Evolutionary conservation across 2,797 vertebrate species (phyloP).

Genomic region (Psittacula echo): DNA sequence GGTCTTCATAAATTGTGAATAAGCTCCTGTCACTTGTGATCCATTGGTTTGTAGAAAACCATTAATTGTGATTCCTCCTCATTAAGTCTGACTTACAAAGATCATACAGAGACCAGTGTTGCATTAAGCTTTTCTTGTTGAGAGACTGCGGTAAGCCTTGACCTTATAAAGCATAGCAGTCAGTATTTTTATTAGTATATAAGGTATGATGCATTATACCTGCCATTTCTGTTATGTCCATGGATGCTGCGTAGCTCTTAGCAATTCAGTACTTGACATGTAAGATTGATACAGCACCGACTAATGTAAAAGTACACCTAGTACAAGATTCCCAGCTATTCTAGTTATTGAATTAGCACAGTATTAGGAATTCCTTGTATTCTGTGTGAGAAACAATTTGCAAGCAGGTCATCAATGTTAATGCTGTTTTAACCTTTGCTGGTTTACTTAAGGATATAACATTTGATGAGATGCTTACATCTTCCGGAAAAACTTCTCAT

Average conservation of each 20-base stretch:
- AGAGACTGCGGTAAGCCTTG: not conserved
- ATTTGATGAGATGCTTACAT: not conserved
- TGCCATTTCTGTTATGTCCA: not conserved
- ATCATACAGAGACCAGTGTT: constrained; percentile 28
- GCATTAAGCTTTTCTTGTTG: constrained; percentile 37
- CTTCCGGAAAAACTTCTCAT: not conserved
- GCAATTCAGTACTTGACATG: constrained; percentile 17
- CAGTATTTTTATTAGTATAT: constrained; percentile 42
- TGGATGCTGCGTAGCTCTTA: not conserved
- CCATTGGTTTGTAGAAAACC: constrained; percentile 29
- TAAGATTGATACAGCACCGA: constrained; percentile 13
- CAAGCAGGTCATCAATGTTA: constrained; percentile 41
- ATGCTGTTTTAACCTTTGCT: constrained; percentile 56
- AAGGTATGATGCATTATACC: constrained; percentile 50
- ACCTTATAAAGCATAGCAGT: constrained; percentile 49
- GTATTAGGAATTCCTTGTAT: constrained; percentile 40
- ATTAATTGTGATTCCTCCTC: constrained; percentile 59
- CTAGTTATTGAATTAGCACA: constrained; percentile 59
- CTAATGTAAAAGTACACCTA: constrained; percentile 41
- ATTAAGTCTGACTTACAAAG: constrained; percentile 36
- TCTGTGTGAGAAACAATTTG: constrained; percentile 12
- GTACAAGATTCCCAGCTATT: constrained; percentile 20
- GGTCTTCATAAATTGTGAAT: constrained; percentile 44
- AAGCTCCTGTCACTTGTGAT: constrained; percentile 46
- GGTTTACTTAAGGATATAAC: constrained; percentile 27